These are phyloP conservation scores for Rhinatrema bivittatum DNA, from an alignment of 2,797 vertebrate genomes.

Conservation along the genomic window DNA sequence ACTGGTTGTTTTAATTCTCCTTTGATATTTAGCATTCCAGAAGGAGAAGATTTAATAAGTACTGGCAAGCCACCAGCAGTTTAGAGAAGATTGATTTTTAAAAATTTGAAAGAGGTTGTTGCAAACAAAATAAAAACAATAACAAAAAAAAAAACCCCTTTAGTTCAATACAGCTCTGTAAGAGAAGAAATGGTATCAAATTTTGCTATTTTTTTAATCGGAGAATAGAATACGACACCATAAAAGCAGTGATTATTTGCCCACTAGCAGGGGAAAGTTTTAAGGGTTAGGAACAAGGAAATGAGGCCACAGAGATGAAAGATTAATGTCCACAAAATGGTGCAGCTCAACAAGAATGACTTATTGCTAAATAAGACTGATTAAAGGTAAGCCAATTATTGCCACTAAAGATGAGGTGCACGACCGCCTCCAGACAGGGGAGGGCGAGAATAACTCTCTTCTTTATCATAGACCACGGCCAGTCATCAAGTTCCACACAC, in stretches of 20 bases:
- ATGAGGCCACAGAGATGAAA: background rate
- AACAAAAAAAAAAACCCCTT: too few species aligned
- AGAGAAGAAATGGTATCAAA: conserved; percentile 3
- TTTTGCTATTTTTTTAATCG: too few species aligned
- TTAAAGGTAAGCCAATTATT: conserved; percentile 37
- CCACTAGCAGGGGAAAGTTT: too few species aligned
- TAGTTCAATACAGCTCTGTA: background rate
- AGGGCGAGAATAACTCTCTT: too few species aligned
- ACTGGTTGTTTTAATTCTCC: conserved; percentile 2
- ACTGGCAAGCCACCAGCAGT: background rate
- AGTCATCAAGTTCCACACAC: conserved; percentile 3
- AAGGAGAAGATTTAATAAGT: background rate
- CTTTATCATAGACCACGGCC: conserved; percentile 17
- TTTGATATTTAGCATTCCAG: conserved; percentile 7
- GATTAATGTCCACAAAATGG: conserved; percentile 21
- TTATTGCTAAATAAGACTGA: conserved; percentile 32
- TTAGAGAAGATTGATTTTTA: background rate
- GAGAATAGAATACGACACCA: too few species aligned
- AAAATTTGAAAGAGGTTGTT: background rate
- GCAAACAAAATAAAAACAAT: too few species aligned
- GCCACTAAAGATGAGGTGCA: conserved; percentile 21
- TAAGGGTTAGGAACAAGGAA: too few species aligned
- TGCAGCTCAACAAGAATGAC: conserved; percentile 18
- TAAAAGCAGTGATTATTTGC: too few species aligned
- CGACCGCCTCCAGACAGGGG: too few species aligned